Percentiles rank a stretch among this genome's conserved stretches.
These are phyloP conservation scores for Fulmarus glacialis DNA, from an alignment of 2,113 vertebrate genomes.

Conservation along the genomic window DNA sequence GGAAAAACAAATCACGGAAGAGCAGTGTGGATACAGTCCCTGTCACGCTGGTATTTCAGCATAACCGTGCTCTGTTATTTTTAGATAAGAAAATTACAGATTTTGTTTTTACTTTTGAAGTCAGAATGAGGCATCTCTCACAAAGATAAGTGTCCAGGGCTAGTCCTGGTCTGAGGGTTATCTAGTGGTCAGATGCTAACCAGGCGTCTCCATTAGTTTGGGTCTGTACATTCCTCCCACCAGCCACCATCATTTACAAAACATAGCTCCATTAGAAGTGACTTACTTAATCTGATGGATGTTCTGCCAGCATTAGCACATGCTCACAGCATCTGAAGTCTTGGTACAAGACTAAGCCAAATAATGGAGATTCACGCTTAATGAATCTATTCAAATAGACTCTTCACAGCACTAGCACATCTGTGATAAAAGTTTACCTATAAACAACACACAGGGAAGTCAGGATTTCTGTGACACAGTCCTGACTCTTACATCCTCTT, in stretches of 20 bases:
- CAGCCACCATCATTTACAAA: background rate
- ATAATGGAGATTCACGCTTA: background rate
- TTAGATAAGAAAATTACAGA: slow-evolving; percentile 25
- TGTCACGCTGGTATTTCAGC: background rate
- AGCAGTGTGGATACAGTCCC: background rate
- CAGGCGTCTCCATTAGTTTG: background rate
- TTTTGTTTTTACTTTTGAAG: slow-evolving; percentile 14
- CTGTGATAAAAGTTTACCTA: background rate
- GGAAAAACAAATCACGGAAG: background rate
- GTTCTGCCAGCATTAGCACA: background rate
- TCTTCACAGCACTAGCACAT: background rate
- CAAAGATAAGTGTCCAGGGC: background rate
- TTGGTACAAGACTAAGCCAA: background rate
- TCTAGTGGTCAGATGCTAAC: background rate
- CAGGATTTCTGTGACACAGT: background rate
- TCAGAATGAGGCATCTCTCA: background rate
- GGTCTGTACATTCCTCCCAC: background rate
- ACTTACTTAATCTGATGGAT: background rate
- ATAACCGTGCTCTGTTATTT: background rate
- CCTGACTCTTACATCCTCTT: background rate
- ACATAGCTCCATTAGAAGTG: background rate
- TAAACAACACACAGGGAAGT: background rate
- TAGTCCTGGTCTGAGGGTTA: background rate
- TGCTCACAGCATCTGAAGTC: background rate
- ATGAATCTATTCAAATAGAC: accelerated